Percentiles rank a stretch among this genome's conserved stretches.
These are phyloP conservation scores for Spea multiplicata DNA, from an alignment of 2,113 vertebrate genomes.

Conservation along the genomic window DNA sequence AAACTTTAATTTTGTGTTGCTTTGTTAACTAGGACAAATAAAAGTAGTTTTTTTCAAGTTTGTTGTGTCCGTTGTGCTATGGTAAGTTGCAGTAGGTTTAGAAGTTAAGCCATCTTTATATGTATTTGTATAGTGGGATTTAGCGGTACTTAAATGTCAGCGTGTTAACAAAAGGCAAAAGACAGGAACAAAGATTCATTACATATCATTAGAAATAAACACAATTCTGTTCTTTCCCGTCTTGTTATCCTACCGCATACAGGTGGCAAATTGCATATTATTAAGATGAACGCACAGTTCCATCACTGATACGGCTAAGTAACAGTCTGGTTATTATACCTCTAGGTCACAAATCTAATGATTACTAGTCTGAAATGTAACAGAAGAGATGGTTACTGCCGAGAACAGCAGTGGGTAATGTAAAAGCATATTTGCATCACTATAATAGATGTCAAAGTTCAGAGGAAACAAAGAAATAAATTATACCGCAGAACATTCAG, in stretches of 20 bases:
- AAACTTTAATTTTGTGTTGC: too few species aligned
- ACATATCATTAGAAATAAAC: slow-evolving; percentile 1
- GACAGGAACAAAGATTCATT: slow-evolving; percentile 1
- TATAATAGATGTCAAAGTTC: slow-evolving; percentile 37
- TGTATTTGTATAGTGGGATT: neutral
- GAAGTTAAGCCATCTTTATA: neutral
- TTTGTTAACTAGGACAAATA: too few species aligned
- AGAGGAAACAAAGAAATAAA: slow-evolving; percentile 26
- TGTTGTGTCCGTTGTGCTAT: neutral
- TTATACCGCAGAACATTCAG: slow-evolving; percentile 15
- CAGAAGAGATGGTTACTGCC: slow-evolving; percentile 8
- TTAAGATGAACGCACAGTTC: slow-evolving; percentile 19
- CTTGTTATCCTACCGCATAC: slow-evolving; percentile 6
- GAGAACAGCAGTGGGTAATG: slow-evolving; percentile 18
- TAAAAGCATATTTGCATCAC: slow-evolving; percentile 37
- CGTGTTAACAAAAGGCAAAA: slow-evolving; percentile 11
- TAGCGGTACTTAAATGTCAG: slow-evolving; percentile 10
- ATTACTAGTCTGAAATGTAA: slow-evolving; percentile 27
- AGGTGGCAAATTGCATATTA: slow-evolving; percentile 39
- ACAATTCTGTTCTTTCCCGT: slow-evolving; percentile 8
- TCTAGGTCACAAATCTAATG: slow-evolving; percentile 40
- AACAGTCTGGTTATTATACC: slow-evolving; percentile 35
- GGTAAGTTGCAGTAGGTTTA: neutral
- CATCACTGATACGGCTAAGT: slow-evolving; percentile 13
- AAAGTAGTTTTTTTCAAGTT: too few species aligned